phyloP scores from a whole-genome alignment of 2,113 vertebrate genomes.

The Eidolon helvum region DNA sequence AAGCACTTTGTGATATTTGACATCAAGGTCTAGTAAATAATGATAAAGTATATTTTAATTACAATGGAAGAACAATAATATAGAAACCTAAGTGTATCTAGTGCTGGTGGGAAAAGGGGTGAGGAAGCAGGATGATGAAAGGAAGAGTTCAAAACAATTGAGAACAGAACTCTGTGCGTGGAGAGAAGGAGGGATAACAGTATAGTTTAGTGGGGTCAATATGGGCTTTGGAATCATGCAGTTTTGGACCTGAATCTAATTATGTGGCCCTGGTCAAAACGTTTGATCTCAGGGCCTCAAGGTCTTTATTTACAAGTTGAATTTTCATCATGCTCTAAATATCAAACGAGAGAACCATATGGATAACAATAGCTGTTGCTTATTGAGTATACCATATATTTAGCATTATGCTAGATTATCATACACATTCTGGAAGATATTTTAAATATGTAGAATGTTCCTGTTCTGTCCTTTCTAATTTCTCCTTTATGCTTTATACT shows the following conservation, averaged over 20 bases:
- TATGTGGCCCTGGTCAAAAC: not conserved
- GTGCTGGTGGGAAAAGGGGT: not conserved
- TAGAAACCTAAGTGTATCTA: not conserved
- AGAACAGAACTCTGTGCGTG: not conserved
- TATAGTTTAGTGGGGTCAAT: fast-evolving
- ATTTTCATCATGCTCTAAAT: not conserved
- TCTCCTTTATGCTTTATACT: not conserved
- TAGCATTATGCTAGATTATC: fast-evolving
- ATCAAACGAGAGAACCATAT: not conserved
- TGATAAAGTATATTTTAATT: not conserved
- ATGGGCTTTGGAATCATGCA: not conserved
- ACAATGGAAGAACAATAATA: not conserved
- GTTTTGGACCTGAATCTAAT: not conserved
- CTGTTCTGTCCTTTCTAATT: not conserved
- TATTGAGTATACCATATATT: not conserved
- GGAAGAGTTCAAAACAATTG: not conserved
- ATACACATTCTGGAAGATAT: not conserved
- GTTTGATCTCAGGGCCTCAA: not conserved
- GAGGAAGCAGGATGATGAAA: not conserved
- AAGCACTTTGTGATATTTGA: not conserved
- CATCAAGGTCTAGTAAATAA: not conserved
- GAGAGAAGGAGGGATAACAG: not conserved
- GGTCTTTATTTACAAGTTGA: not conserved
- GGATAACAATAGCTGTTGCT: not conserved
- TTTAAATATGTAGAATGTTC: not conserved